Conservation (phyloP, 2,113 vertebrate species). For the Balaeniceps rex region DNA sequence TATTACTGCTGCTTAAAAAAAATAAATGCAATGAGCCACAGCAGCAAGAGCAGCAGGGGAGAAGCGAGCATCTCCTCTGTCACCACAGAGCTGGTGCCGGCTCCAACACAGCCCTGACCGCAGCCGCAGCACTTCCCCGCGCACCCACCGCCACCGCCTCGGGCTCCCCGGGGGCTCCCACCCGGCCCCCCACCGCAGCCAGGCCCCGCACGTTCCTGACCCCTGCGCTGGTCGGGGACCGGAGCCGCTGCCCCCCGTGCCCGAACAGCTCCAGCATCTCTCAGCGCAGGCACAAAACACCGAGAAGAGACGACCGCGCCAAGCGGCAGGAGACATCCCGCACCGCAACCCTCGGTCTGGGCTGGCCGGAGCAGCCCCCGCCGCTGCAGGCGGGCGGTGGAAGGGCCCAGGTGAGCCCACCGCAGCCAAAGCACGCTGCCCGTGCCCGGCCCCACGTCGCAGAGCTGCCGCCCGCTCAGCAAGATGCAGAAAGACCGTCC, state of each 20-base stretch:
- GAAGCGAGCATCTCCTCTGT: background rate
- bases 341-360: fast-evolving
- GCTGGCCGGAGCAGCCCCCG: background rate
- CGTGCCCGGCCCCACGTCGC: fast-evolving
- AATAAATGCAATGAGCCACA: background rate
- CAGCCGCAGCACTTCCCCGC: fast-evolving
- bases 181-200: background rate
- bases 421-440: background rate
- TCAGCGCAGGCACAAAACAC: background rate
- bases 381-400: fast-evolving
- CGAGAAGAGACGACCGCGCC: fast-evolving
- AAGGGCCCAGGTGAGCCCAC: background rate
- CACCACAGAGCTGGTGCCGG: background rate
- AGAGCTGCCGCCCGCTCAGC: background rate
- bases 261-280: background rate
- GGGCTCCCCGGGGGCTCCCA: fast-evolving
- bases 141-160: background rate
- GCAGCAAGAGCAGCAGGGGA: background rate
- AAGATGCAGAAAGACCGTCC: background rate
- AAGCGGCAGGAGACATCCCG: fast-evolving
- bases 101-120: background rate
- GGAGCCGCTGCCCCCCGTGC: background rate
- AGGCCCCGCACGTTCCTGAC: fast-evolving
- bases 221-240: fast-evolving
- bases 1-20: background rate